Evolutionary conservation across 2,113 vertebrate species (phyloP).

Genomic region (Drymodes brunneopygia): DNA sequence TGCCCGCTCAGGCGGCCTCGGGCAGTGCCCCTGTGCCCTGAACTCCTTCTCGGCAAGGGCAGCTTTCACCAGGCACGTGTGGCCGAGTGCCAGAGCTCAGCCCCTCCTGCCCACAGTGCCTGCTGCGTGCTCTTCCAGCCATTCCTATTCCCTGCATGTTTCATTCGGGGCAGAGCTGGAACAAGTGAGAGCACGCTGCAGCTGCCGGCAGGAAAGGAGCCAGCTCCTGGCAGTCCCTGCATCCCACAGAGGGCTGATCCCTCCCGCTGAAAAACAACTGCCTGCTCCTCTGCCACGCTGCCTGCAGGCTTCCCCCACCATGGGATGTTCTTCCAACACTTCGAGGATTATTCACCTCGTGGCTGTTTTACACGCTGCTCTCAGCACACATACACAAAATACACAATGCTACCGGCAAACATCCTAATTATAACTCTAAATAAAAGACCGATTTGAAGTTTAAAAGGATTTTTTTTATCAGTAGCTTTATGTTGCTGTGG

Average conservation of each 20-base stretch:
- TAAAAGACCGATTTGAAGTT: background rate
- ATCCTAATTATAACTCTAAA: background rate
- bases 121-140: background rate
- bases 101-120: background rate
- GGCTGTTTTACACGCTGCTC: background rate
- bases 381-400: background rate
- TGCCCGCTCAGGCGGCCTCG: background rate
- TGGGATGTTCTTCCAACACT: background rate
- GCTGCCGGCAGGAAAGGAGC: background rate
- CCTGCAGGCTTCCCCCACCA: background rate
- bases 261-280: background rate
- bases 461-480: slow-evolving; percentile 5
- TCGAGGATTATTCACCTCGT: background rate
- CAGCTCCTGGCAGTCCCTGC: background rate
- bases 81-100: background rate
- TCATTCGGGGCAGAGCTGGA: background rate
- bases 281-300: background rate
- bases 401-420: background rate
- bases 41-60: background rate
- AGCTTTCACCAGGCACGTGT: background rate
- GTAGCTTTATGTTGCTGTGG: slow-evolving; percentile 33
- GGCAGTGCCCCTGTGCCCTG: background rate
- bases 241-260: background rate
- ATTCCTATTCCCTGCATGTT: background rate
- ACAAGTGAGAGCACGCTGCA: slow-evolving; percentile 33